Conservation (phyloP, 2,113 vertebrate genomes). For the Phalacrocorax aristotelis region DNA sequence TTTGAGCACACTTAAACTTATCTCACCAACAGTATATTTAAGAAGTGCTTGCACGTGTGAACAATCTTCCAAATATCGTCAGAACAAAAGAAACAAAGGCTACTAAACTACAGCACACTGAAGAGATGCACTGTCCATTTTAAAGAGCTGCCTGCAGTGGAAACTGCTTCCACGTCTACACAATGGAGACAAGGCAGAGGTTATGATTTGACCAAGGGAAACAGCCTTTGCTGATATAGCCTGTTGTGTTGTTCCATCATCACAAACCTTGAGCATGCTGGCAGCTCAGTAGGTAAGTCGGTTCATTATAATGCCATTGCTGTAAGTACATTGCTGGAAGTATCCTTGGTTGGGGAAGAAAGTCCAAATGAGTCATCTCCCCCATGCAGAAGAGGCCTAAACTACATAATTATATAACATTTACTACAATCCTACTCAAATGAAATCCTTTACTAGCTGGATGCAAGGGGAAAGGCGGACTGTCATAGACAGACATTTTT, state of each 20-base stretch:
- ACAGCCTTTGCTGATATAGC: background rate
- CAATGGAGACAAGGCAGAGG: background rate
- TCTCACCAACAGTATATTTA: background rate
- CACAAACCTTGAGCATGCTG: rapidly evolving
- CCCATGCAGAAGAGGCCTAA: background rate
- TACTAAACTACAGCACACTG: background rate
- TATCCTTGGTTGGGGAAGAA: background rate
- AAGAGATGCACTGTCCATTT: background rate
- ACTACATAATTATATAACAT: background rate
- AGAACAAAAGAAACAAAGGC: background rate
- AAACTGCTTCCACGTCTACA: background rate
- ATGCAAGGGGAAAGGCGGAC: background rate
- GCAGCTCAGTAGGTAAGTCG: background rate
- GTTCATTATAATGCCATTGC: background rate
- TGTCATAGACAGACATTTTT: background rate
- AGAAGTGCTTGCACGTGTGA: background rate
- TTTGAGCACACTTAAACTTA: background rate
- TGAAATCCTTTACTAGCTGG: background rate
- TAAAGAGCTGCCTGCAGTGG: background rate
- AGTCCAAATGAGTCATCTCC: background rate
- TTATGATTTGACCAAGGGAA: background rate
- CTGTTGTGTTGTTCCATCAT: background rate
- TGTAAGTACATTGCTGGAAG: background rate
- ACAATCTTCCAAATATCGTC: background rate
- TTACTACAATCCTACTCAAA: background rate